Evolutionary conservation across 2,888 invertebrate species (phyloP).

Genomic region (Chironomus riparius): DNA sequence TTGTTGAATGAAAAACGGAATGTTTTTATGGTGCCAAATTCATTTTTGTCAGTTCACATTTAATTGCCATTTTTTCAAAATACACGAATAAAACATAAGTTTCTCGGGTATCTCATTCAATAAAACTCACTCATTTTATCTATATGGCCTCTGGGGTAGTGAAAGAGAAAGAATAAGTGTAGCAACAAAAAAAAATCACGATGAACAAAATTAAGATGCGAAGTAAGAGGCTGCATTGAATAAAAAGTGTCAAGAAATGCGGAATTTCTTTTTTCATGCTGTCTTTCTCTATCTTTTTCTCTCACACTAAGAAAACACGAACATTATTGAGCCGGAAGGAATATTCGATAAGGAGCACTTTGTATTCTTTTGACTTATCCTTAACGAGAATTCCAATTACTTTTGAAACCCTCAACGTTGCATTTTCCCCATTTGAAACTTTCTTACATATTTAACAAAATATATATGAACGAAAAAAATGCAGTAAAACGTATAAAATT

Average conservation of each 20-base stretch:
- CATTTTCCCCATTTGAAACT: neutral
- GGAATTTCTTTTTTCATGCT: neutral
- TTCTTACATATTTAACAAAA: neutral
- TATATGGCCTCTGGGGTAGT: neutral
- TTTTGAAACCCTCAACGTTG: neutral
- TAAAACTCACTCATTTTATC: slow-evolving; percentile 9
- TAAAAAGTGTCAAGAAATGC: slow-evolving; percentile 11
- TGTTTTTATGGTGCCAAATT: slow-evolving; percentile 9
- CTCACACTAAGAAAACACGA: neutral
- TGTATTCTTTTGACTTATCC: neutral
- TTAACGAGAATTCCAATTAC: neutral
- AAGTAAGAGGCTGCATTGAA: slow-evolving; percentile 6
- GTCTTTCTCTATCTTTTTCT: neutral
- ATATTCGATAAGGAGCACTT: slow-evolving; percentile 14
- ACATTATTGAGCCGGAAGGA: slow-evolving; percentile 23
- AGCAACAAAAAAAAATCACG: neutral
- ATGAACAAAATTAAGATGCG: slow-evolving; percentile 17
- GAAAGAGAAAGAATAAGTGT: neutral
- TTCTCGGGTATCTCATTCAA: slow-evolving; percentile 2
- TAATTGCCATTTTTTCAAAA: slow-evolving; percentile 15
- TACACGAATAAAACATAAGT: slow-evolving; percentile 23
- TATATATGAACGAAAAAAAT: neutral
- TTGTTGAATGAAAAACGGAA: neutral
- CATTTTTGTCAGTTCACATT: slow-evolving; percentile 1
- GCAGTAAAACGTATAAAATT: slow-evolving; percentile 33